Base-by-base conservation (phyloP, 2,888 invertebrate genomes). In the Acleris sparsana region DNA sequence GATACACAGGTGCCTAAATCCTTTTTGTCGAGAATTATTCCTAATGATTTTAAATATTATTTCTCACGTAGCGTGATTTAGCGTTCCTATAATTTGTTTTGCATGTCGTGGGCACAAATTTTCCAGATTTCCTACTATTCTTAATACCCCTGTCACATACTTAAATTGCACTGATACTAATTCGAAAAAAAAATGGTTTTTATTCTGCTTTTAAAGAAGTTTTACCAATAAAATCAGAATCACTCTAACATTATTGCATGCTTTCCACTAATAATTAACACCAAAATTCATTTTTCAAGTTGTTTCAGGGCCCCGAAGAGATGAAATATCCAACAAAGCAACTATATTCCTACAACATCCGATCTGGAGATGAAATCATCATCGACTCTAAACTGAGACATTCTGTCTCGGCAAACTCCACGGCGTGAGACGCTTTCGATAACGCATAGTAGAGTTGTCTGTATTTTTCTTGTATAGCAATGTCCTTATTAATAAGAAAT, bases 281-380 rank as follows among this genome's bases (percentile, higher is more conserved):
- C 63, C 59, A 62, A 59, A 62, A 69, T 67, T 71, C 46, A 73
- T 67, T 62, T 63, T 74, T 25, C 4, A 69, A 75, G 76, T 70
- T 75, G 46, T 86, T 86, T 69, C 88, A 92, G 87, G 97, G 97
- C 20, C 97, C 97, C 0, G 98, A 98, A 84, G 97, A 97, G 85
- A 97, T 98, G 96, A 95, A 95, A 75, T 97, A 95, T 79, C 97
- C 97, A 2, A 96, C 96, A 76, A 97, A 98, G 83, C 97, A 96
- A 84, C 94, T 98, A 22, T 98, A 98, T 86, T 97, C 97, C 68
- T 98, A 98, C 89, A 97, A 97, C 87, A 96, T 98, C 69, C 93
- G 96, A 72, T 96, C 96, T 67, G 98, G 97, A 13, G 98, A 98
- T 86, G 97, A 97, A 87, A 97, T 98, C 77, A 96, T 97, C 72